Conservation (phyloP, 2,797 vertebrate genomes). For the Tarsius wallacei region DNA sequence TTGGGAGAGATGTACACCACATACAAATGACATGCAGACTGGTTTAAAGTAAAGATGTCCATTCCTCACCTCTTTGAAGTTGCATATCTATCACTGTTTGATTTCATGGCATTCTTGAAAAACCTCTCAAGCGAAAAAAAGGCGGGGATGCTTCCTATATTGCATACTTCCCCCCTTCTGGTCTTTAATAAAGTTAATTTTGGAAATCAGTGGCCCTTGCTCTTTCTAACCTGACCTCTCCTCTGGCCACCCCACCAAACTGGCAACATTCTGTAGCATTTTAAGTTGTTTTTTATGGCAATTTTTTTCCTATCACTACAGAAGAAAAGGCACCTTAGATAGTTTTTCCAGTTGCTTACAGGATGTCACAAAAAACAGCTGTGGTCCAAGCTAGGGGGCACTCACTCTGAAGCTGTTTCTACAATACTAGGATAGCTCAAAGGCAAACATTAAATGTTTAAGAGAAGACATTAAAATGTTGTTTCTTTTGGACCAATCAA, state of each 20-base stretch:
- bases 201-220: not conserved
- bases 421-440: constrained; percentile 47
- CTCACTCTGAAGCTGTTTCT: constrained; percentile 62
- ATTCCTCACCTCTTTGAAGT: constrained; percentile 59
- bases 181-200: constrained; percentile 20
- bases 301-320: not conserved
- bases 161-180: not conserved
- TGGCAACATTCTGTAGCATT: not conserved
- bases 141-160: not conserved
- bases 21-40: not conserved
- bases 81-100: constrained; percentile 24
- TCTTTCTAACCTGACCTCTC: not conserved
- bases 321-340: not conserved
- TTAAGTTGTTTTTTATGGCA: too few relatives aligned
- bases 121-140: not conserved
- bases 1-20: not conserved
- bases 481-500: constrained; percentile 58
- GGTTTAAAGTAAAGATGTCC: not conserved
- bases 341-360: constrained; percentile 42
- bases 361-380: constrained; percentile 37
- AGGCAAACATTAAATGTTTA: constrained; percentile 70
- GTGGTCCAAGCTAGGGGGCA: not conserved
- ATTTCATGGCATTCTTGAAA: constrained; percentile 65
- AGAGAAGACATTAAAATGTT: constrained; percentile 73
- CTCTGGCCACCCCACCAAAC: not conserved